Base-by-base conservation (phyloP, 2,797 vertebrate species). In the Loris lydekkerianus region DNA sequence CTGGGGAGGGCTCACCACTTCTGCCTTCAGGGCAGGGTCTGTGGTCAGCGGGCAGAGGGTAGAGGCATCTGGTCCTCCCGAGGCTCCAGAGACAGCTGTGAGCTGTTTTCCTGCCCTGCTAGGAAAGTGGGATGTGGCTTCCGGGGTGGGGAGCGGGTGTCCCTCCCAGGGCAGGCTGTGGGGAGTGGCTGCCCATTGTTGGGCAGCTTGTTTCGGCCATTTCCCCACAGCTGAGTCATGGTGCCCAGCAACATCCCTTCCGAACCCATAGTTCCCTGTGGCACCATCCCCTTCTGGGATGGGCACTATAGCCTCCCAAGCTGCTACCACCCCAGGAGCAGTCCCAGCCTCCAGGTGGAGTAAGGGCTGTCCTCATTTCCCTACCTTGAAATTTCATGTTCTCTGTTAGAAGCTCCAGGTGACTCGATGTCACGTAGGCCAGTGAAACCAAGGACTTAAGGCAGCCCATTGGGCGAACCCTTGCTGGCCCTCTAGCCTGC, bases 191-290 rank as follows among this genome's bases (percentile, higher is more conserved):
- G 14, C 60, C 76, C 31, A 37, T 77, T 15, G 3, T 53, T 3
- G 15, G 78, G 61, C 70, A 40, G 94, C 90, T 93, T 73, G 7
- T 96, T 89, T 95, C 46, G 95, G 95, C 93, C 49, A 53, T 89
- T 97, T 97, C 81, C 86, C 65, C 85, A 61, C 73, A 82, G 93
- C 94, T 94, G 97, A 97, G 96, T 97, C 97, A 97, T 2, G 0
- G 82, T 0, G 18, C 81, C 58, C 61, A 81, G 60, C 43, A 70
- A 63, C 53, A 18, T 53, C 77, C 67, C 77, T 82, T 81, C 91
- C 37, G 40, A 46, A 89, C 72, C 81, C 73, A 15, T 8, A 9
- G 84, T 2, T 7, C 89, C 63, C 37, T 65, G 3, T 15, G 88
- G 60, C 70, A 46, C 0, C 2, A 0, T 63, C 60, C 56, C 67